A percentile compares a stretch with the other conserved stretches of the same genome.
Conservation (phyloP, 2,797 vertebrate species). For the Melanotaenia maccullochi region DNA sequence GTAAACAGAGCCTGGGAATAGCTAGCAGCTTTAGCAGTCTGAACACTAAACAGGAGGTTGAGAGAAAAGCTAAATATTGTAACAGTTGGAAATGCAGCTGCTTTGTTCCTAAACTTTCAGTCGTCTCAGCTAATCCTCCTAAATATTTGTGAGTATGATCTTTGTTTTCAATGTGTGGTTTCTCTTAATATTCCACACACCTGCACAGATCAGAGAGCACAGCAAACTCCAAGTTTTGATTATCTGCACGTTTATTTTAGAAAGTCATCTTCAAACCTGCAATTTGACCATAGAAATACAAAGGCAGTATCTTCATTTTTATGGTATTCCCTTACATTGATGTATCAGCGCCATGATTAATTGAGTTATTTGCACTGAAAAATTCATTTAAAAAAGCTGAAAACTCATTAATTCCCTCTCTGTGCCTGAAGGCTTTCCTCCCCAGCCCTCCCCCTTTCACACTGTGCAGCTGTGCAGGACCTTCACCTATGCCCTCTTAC, state of each 20-base stretch:
- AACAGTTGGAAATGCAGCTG: constrained; percentile 10
- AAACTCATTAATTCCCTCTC: constrained; percentile 62
- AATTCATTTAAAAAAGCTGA: constrained; percentile 35
- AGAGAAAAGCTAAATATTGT: constrained; percentile 15
- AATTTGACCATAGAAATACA: constrained; percentile 10
- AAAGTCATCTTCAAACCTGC: constrained; percentile 22
- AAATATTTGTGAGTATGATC: constrained; percentile 10
- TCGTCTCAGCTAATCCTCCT: background rate
- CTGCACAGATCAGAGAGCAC: constrained; percentile 23
- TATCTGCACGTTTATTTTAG: constrained; percentile 28
- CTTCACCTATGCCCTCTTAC: constrained; percentile 77
- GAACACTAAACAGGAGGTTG: constrained; percentile 35
- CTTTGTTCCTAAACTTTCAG: background rate
- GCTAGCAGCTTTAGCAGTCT: constrained; percentile 14
- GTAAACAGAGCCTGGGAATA: no score
- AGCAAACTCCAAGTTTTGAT: constrained; percentile 22
- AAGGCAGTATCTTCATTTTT: constrained; percentile 22
- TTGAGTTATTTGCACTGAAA: constrained; percentile 26
- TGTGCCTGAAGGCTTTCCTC: constrained; percentile 59
- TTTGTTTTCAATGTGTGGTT: constrained; percentile 32
- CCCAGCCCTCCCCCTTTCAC: constrained; percentile 29
- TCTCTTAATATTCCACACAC: constrained; percentile 32
- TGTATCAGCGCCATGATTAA: constrained; percentile 27
- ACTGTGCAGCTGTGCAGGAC: constrained; percentile 74
- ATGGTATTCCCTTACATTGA: constrained; percentile 4